These are phyloP conservation scores for Ochropleura leucogaster DNA, from an alignment of 2,888 invertebrate species.

Conservation along the genomic window DNA sequence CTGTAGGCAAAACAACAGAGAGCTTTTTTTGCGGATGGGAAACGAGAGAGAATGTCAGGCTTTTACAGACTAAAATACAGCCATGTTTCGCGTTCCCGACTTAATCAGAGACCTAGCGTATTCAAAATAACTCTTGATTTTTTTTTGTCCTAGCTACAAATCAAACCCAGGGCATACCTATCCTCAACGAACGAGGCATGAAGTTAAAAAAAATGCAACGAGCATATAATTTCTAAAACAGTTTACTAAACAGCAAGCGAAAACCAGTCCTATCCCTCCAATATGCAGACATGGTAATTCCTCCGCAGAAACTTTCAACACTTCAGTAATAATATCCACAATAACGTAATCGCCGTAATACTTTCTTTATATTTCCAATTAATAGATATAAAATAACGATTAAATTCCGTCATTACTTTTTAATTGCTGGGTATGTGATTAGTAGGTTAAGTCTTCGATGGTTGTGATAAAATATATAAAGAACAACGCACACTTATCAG, in stretches of 20 bases:
- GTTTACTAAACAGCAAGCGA: not conserved
- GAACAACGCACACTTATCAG: not conserved
- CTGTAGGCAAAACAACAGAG: too few relatives aligned
- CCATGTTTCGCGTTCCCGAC: too few relatives aligned
- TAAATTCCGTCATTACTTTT: constrained; percentile 46
- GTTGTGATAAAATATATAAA: constrained; percentile 31
- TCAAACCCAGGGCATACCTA: not conserved
- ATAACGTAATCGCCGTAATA: constrained; percentile 23
- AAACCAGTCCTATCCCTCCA: constrained; percentile 8
- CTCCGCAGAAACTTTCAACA: constrained; percentile 18
- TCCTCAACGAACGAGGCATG: constrained; percentile 5
- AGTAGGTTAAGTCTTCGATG: constrained; percentile 27
- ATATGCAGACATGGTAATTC: constrained; percentile 33
- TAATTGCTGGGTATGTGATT: constrained; percentile 41
- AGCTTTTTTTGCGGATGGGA: too few relatives aligned
- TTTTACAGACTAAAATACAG: too few relatives aligned
- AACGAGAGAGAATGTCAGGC: too few relatives aligned
- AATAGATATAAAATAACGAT: constrained; percentile 41
- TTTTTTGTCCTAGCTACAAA: too few relatives aligned
- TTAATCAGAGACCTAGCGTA: too few relatives aligned
- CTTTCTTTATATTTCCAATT: constrained; percentile 49
- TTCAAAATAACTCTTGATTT: not conserved
- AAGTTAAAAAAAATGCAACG: not conserved
- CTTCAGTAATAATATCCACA: constrained; percentile 25
- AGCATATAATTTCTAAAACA: not conserved